phyloP scores from a whole-genome alignment of 1,140 invertebrate genomes.

The Zaprionus capensis region DNA sequence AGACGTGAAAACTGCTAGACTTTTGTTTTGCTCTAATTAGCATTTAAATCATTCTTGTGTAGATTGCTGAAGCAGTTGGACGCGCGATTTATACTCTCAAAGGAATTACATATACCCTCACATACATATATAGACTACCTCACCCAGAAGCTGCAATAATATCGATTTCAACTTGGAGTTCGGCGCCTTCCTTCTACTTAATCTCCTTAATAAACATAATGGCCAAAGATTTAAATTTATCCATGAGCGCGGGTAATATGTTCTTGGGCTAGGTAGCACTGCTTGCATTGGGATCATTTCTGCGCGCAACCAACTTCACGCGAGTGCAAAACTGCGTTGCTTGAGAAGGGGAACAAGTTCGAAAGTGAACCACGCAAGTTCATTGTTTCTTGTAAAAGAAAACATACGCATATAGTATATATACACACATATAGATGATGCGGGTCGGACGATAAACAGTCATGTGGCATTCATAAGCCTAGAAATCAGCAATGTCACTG shows the following conservation, averaged over 20 bases:
- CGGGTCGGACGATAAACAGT: slow-evolving; percentile 40
- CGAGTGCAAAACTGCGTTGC: slow-evolving; percentile 6
- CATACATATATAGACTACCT: background rate
- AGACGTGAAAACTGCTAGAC: too few relatives aligned
- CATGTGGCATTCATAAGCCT: slow-evolving; percentile 35
- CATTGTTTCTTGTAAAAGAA: slow-evolving; percentile 31
- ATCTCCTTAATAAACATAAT: background rate
- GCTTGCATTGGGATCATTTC: slow-evolving; percentile 4
- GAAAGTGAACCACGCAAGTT: slow-evolving; percentile 6
- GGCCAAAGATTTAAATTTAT: background rate
- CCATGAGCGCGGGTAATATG: too few relatives aligned
- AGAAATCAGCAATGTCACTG: slow-evolving; percentile 74
- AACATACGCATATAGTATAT: slow-evolving; percentile 25
- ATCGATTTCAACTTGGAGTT: too few relatives aligned
- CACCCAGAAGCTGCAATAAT: background rate
- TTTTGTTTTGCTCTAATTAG: too few relatives aligned
- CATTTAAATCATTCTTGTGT: too few relatives aligned
- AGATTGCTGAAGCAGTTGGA: too few relatives aligned
- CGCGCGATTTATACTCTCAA: background rate
- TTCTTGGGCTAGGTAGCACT: slow-evolving; percentile 10
- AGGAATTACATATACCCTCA: too few relatives aligned
- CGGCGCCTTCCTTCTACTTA: too few relatives aligned
- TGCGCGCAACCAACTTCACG: slow-evolving; percentile 17
- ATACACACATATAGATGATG: slow-evolving; percentile 27
- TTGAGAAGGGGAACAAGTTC: slow-evolving; percentile 16